phyloP scores from a whole-genome alignment of 2,797 vertebrate species.

The Sebastes vulpes region DNA sequence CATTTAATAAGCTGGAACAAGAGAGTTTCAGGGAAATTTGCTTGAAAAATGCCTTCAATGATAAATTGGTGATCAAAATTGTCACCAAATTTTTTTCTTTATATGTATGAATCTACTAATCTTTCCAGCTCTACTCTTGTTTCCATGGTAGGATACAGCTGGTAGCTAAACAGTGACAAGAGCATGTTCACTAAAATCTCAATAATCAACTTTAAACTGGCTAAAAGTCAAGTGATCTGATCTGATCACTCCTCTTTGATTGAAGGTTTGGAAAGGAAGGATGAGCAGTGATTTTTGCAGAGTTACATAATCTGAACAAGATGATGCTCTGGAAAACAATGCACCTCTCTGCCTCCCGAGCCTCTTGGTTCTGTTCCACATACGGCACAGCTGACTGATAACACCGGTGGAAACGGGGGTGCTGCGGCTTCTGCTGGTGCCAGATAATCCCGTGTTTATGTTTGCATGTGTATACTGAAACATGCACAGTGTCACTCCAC shows the following conservation, averaged over 20 bases:
- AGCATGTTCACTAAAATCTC: background rate
- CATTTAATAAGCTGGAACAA: no score
- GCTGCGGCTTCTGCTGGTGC: slow-evolving; percentile 25
- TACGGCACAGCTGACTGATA: slow-evolving; percentile 19
- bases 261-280: background rate
- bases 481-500: slow-evolving; percentile 66
- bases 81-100: background rate
- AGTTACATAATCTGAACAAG: slow-evolving; percentile 19
- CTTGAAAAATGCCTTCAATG: background rate
- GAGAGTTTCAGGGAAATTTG: background rate
- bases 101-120: background rate
- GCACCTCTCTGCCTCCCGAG: background rate
- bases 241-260: background rate
- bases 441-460: slow-evolving; percentile 67
- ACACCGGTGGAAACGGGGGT: background rate
- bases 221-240: background rate
- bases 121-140: background rate
- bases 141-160: background rate
- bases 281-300: slow-evolving; percentile 7
- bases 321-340: background rate
- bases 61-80: background rate
- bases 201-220: background rate
- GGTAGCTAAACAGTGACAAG: background rate
- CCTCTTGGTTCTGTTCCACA: slow-evolving; percentile 6
- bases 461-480: slow-evolving; percentile 62